Conservation (phyloP, 2,113 vertebrate species). For the zebrafish (Danio rerio) region DNA sequence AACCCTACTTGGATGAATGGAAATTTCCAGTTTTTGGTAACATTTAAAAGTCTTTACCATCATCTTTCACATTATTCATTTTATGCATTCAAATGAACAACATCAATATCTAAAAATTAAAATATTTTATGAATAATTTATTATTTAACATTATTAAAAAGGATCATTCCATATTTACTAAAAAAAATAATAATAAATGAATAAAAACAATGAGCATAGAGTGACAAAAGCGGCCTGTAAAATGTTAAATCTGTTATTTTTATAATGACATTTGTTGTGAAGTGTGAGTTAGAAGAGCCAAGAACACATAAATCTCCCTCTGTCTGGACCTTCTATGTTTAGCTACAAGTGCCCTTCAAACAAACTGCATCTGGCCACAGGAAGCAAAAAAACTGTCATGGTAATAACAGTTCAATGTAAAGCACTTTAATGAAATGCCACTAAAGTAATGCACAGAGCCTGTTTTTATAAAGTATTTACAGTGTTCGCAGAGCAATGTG, state of each 20-base stretch:
- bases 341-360: not conserved
- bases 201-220: too few relatives aligned
- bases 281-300: not conserved
- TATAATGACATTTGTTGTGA: not conserved
- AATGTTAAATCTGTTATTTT: not conserved
- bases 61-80: too few relatives aligned
- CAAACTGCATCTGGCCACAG: not conserved
- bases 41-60: too few relatives aligned
- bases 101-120: too few relatives aligned
- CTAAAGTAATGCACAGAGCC: not conserved
- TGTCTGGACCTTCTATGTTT: not conserved
- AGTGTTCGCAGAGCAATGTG: not conserved
- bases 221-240: too few relatives aligned
- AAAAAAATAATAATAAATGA: too few relatives aligned
- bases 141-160: too few relatives aligned
- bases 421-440: not conserved
- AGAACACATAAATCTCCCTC: not conserved
- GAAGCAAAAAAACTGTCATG: not conserved
- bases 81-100: too few relatives aligned
- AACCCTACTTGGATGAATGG: too few relatives aligned
- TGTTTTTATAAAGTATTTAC: not conserved
- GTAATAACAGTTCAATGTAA: not conserved
- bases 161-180: too few relatives aligned
- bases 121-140: too few relatives aligned
- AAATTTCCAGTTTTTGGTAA: too few relatives aligned